Base-by-base conservation (phyloP, 2,113 vertebrate species). In the Anarhynchus alexandrinus region DNA sequence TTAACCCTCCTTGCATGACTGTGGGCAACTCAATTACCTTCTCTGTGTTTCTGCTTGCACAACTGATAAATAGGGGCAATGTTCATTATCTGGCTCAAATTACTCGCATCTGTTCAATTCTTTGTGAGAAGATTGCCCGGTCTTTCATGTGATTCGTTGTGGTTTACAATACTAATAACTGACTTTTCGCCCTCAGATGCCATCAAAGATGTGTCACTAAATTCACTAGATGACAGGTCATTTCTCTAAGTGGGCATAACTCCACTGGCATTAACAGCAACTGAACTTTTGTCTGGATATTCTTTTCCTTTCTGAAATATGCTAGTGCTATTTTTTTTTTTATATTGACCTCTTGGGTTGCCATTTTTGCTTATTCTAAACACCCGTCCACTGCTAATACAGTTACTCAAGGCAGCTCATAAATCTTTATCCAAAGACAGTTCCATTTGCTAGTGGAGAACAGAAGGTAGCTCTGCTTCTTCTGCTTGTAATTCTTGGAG, bases 341-440 rank as follows among this genome's bases (percentile, higher is more conserved):
- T 54, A 36, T 42, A 34, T 20, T 87, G 77, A 57, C 32, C 32
- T 72, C 61, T 72, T 67, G 52, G 30, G 22, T 40, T 89, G 47
- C 29, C 36, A 76, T 88, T 91, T 91, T 83, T 84, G 27, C 45
- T 92, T 89, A 71, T 82, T 87, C 57, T 82, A 82, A 95, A 91
- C 52, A 82, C 45, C 6, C 1, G 0, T 36, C 22, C 13, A 20
- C 57, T 72, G 36, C 61, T 91, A 88, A 66, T 59, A 78, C 30
- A 65, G 54, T 67, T 89, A 65, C 5, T 45, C 40, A 84, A 43
- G 65, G 26, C 30, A 82, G 62, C 20, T 73, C 54, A 54, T 72
- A 76, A 94, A 72, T 91, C 42, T 82, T 81, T 49, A 38, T 40
- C 43, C 15, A 42, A 85, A 92, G 47, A n/a, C 34, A 76, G 69